Conservation (phyloP, 2,888 invertebrate genomes). For the Campoplex nolae region DNA sequence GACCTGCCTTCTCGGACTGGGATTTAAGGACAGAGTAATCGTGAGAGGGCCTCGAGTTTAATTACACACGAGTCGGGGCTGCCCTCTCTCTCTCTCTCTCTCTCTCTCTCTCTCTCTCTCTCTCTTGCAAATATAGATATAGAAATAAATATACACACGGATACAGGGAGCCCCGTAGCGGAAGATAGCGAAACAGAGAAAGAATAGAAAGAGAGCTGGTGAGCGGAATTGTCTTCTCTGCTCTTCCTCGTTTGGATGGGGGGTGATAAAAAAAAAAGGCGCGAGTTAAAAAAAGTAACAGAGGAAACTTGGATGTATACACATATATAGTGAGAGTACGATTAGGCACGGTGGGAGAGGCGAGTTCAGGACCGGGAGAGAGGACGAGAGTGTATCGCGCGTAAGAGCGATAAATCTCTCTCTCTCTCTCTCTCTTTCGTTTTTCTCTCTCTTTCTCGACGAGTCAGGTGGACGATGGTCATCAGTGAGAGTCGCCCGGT, state of each 20-base stretch:
- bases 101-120: background rate
- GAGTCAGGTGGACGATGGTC: conserved; percentile 84
- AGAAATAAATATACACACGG: no score
- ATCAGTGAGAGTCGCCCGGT: conserved; percentile 80
- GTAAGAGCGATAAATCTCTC: conserved; percentile 82
- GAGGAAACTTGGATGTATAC: conserved; percentile 7
- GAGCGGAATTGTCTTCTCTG: conserved; percentile 49
- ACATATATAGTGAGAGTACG: conserved; percentile 39
- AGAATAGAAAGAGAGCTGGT: conserved; percentile 40
- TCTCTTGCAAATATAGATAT: background rate
- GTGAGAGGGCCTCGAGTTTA: conserved; percentile 69
- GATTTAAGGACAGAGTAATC: conserved; percentile 52
- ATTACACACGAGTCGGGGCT: conserved; percentile 65
- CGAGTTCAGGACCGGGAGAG: conserved; percentile 64
- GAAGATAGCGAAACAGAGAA: conserved; percentile 48
- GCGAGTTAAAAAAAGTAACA: conserved; percentile 8
- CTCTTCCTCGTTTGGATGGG: conserved; percentile 27
- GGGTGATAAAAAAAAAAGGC: conserved; percentile 13
- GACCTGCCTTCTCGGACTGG: conserved; percentile 17
- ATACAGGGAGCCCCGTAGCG: conserved; percentile 20
- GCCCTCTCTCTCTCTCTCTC: conserved; percentile 17
- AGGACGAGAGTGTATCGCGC: conserved; percentile 67
- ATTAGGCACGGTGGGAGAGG: conserved; percentile 70
- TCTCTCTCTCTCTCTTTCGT: conserved; percentile 70
- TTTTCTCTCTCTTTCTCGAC: conserved; percentile 17